Evolutionary conservation across 1,140 invertebrate genomes (phyloP).

Genomic region (Pachypeltis micranthus): DNA sequence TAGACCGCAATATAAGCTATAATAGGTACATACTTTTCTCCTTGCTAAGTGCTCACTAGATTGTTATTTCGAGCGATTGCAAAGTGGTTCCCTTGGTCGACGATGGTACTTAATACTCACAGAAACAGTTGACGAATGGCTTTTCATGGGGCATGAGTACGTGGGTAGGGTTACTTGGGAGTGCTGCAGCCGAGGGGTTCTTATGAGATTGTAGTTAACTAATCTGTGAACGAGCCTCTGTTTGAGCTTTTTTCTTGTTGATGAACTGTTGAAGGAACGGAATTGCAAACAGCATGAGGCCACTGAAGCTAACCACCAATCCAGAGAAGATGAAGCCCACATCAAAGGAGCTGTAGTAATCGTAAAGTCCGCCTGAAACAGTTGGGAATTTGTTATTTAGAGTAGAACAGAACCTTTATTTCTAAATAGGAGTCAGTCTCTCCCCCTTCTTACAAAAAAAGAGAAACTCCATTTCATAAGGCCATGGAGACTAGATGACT

Average conservation of each 20-base stretch:
- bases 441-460: neutral
- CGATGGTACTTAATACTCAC: too few relatives aligned
- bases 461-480: neutral
- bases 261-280: conserved; percentile 55
- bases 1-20: too few relatives aligned
- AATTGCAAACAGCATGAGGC: conserved; percentile 76
- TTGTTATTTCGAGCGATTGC: neutral
- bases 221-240: neutral
- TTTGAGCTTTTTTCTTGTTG: conserved; percentile 17
- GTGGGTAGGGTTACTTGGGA: neutral
- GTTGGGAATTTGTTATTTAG: neutral
- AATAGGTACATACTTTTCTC: too few relatives aligned
- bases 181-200: neutral
- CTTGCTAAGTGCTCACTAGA: too few relatives aligned
- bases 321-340: conserved; percentile 75
- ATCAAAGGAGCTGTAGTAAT: conserved; percentile 61
- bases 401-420: neutral
- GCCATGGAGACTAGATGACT: conserved; percentile 18
- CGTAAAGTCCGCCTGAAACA: conserved; percentile 49
- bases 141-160: neutral
- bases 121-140: neutral
- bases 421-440: neutral
- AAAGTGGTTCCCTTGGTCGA: too few relatives aligned
- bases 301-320: conserved; percentile 68
- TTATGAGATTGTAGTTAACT: neutral